Percentiles rank a stretch among this genome's conserved stretches.
Conservation (phyloP, 2,888 invertebrate species). For the Acronicta alni region DNA sequence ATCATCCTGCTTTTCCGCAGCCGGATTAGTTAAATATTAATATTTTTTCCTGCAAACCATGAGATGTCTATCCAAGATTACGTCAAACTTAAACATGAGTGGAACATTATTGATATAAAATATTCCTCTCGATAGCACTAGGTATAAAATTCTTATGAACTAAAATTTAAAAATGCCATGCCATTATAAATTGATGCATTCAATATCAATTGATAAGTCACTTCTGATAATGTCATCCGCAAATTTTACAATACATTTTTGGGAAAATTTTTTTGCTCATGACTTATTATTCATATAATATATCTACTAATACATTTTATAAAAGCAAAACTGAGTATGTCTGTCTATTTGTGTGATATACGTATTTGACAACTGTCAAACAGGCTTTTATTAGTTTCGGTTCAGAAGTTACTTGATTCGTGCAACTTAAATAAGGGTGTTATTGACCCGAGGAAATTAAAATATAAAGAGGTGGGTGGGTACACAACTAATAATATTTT, state of each 20-base stretch:
- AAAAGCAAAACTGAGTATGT: neutral
- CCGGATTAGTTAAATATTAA: too few species aligned
- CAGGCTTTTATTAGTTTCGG: too few species aligned
- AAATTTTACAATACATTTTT: constrained; percentile 5
- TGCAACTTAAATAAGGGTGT: too few species aligned
- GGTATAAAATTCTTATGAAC: neutral
- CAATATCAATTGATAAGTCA: constrained; percentile 19
- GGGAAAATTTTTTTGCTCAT: neutral
- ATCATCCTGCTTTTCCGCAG: too few species aligned
- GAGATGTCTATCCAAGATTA: too few species aligned
- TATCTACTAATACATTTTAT: too few species aligned
- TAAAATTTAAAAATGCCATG: neutral
- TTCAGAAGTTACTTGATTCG: too few species aligned
- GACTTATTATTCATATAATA: neutral
- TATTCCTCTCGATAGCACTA: neutral
- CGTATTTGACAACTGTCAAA: neutral
- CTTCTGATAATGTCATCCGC: constrained; percentile 21
- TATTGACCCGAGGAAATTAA: too few species aligned
- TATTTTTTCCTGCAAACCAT: too few species aligned
- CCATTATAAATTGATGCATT: constrained; percentile 14
- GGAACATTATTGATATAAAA: neutral
- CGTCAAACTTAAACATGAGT: too few species aligned
- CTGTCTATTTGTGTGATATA: neutral
- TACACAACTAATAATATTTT: too few species aligned
- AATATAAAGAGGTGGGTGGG: too few species aligned